These are phyloP conservation scores for Radopholus similis DNA, from an alignment of 1,140 invertebrate species.

Conservation along the genomic window DNA sequence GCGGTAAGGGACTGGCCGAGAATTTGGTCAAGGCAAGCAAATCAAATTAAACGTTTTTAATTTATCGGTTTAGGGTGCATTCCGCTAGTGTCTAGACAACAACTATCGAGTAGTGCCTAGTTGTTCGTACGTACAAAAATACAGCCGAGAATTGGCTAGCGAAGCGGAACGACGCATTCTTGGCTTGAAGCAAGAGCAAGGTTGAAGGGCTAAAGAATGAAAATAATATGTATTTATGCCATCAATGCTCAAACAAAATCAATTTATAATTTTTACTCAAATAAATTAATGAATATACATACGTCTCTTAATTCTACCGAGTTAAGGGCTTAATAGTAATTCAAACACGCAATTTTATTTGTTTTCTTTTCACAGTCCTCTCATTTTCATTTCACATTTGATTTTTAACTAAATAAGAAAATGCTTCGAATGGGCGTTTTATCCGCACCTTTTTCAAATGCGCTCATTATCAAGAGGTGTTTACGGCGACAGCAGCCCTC, in stretches of 20 bases:
- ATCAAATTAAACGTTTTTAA: background rate
- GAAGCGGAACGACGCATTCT: slow-evolving; percentile 27
- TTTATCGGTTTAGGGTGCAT: slow-evolving; percentile 21
- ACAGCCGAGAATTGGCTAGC: slow-evolving; percentile 12
- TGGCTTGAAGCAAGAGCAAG: background rate
- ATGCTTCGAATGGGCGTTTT: background rate
- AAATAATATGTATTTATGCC: background rate
- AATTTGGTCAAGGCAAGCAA: slow-evolving; percentile 26
- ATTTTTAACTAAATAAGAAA: background rate
- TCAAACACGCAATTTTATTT: too few relatives aligned
- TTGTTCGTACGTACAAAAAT: slow-evolving; percentile 30
- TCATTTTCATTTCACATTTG: background rate
- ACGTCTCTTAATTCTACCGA: too few relatives aligned
- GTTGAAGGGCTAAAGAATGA: background rate
- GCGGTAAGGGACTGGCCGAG: slow-evolving; percentile 27
- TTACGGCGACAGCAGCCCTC: background rate
- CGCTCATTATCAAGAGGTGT: too few relatives aligned
- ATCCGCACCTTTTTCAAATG: too few relatives aligned
- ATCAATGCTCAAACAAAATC: background rate
- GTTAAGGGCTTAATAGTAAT: too few relatives aligned
- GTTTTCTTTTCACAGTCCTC: background rate
- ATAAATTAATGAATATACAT: background rate
- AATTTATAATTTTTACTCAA: background rate
- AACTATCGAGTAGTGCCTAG: slow-evolving; percentile 21
- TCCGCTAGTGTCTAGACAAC: slow-evolving; percentile 28